Conservation (phyloP, 2,797 vertebrate species). For the Apogon hyalosoma region DNA sequence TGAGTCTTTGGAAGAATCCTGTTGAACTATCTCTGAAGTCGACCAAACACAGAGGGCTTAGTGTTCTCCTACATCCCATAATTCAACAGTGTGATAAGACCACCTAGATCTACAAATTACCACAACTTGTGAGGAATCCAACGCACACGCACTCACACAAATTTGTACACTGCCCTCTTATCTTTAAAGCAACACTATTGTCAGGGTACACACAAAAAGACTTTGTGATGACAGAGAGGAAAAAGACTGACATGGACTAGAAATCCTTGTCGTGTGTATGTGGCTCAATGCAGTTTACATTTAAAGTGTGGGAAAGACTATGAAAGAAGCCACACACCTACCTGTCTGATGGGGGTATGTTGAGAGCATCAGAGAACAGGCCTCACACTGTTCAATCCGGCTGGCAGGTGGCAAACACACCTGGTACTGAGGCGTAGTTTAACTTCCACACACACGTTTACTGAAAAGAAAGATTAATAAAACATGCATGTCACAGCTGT, state of each 20-base stretch:
- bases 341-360: constrained; percentile 65
- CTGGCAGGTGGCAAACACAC: constrained; percentile 66
- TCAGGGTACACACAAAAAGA: constrained; percentile 47
- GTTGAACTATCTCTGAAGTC: constrained; percentile 36
- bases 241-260: constrained; percentile 39
- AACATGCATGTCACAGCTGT: not conserved
- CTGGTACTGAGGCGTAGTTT: constrained; percentile 40
- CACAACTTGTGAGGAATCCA: constrained; percentile 17
- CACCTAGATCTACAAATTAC: constrained; percentile 59
- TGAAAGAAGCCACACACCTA: constrained; percentile 42
- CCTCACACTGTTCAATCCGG: constrained; percentile 58
- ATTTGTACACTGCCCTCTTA: constrained; percentile 50
- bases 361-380: constrained; percentile 67
- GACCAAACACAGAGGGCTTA: constrained; percentile 36
- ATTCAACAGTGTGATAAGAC: constrained; percentile 64
- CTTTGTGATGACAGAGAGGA: constrained; percentile 56
- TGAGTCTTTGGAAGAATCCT: constrained; percentile 35
- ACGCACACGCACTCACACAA: constrained; percentile 19
- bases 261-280: constrained; percentile 10
- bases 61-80: constrained; percentile 46
- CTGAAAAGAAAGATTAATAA: not conserved
- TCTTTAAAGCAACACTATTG: constrained; percentile 66
- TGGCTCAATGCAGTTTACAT: constrained; percentile 28
- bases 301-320: constrained; percentile 57
- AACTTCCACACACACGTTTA: not conserved